Evolutionary conservation across 2,888 invertebrate species (phyloP).

Genomic region (Dicranocentrus wangi): DNA sequence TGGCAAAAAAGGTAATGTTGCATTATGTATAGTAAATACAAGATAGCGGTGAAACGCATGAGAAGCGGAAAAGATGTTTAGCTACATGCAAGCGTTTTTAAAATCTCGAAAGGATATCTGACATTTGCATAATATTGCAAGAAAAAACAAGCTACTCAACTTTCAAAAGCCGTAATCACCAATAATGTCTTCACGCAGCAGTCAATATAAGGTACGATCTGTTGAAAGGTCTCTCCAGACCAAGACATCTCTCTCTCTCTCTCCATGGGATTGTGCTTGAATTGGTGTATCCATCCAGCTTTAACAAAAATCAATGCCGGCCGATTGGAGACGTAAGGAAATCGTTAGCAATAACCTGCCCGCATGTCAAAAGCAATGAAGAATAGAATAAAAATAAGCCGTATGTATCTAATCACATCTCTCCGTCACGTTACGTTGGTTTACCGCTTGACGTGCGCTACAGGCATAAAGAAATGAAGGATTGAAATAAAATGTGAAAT

Average conservation of each 20-base stretch:
- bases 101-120: conserved; percentile 15
- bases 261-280: neutral
- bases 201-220: conserved; percentile 3
- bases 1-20: conserved; percentile 6
- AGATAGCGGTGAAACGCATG: neutral
- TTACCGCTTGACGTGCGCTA: too few relatives aligned
- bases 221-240: neutral
- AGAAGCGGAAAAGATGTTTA: conserved; percentile 16
- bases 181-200: conserved; percentile 34
- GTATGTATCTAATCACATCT: too few relatives aligned
- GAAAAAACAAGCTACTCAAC: conserved; percentile 31
- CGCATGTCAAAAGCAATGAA: too few relatives aligned
- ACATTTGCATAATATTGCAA: conserved; percentile 45
- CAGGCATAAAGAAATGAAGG: too few relatives aligned
- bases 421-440: too few relatives aligned
- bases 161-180: conserved; percentile 24
- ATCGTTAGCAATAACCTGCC: too few relatives aligned
- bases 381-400: too few relatives aligned
- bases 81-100: neutral
- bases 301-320: too few relatives aligned
- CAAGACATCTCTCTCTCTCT: neutral
- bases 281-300: too few relatives aligned
- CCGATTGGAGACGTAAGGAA: too few relatives aligned
- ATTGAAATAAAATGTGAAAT: too few relatives aligned
- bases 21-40: neutral